Percentiles rank a stretch among this genome's conserved stretches.
phyloP scores from a whole-genome alignment of 2,888 invertebrate genomes.

The Ennomos quercinarius region DNA sequence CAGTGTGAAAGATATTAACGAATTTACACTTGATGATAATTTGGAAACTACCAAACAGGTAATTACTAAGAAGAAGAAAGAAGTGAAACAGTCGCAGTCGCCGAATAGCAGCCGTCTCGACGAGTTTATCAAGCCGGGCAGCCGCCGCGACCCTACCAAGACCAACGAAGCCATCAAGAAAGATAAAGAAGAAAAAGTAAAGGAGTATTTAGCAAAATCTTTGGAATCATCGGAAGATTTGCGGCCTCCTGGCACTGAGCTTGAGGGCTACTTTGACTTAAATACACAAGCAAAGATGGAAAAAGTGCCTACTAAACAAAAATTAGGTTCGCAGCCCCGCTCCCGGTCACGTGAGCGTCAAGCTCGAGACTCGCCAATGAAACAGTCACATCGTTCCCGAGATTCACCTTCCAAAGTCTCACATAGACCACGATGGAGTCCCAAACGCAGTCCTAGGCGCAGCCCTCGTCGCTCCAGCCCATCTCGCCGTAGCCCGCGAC shows the following conservation, averaged over 20 bases:
- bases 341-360: conserved; percentile 32
- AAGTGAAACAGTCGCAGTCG: conserved; percentile 35
- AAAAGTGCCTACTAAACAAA: conserved; percentile 10
- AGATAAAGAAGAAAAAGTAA: conserved; percentile 78
- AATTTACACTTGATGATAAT: background rate
- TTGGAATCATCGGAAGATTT: conserved; percentile 70
- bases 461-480: conserved; percentile 38
- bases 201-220: conserved; percentile 72
- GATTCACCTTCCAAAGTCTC: conserved; percentile 4
- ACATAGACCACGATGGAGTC: conserved; percentile 36
- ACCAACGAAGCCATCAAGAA: conserved; percentile 75
- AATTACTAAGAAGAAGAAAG: conserved; percentile 30
- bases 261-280: conserved; percentile 70
- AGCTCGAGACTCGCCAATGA: conserved; percentile 27
- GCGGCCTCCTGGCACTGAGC: conserved; percentile 77
- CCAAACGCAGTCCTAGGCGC: conserved; percentile 39
- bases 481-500: conserved; percentile 10
- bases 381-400: conserved; percentile 14
- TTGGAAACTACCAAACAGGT: background rate
- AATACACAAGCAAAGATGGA: conserved; percentile 45
- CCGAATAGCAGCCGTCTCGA: conserved; percentile 53
- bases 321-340: conserved; percentile 1
- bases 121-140: conserved; percentile 72
- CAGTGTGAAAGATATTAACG: conserved; percentile 62
- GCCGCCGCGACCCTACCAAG: conserved; percentile 75